Evolutionary conservation across 2,113 vertebrate species (phyloP), one percentile per base, ranked within the genome.

Genomic region (Aspiorhynchus laticeps): DNA sequence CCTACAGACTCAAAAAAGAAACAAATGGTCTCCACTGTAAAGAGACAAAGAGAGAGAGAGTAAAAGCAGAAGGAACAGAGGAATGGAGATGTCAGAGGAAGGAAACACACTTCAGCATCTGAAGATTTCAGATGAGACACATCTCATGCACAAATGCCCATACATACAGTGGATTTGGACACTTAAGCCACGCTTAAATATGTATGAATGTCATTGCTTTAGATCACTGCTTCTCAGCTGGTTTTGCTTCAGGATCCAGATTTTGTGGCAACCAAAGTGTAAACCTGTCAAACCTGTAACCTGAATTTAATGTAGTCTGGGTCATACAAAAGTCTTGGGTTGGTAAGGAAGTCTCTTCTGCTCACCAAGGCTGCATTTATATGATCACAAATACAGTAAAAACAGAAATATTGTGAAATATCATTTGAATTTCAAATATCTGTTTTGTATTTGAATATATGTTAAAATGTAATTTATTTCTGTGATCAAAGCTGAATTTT

Each of bases 1-100:
- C 21, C 71, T 80, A 38, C 33, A 80, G 59, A 79, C 53, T 33
- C 61, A 76, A 75, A 38, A 73, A 51, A 86, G 77, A 81, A 67
- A 82, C 46, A 21, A 69, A 87, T 38, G 48, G 8, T 41, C 8
- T 80, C 12, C 24, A 12, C 28, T 56, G 14, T 43, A 19, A 31
- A 77, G 59, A 86, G 65, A 5, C 14, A 43, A 8, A 80, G 14
- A 83, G 63, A 48, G 12, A 61, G 19, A 85, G n/a, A 86, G 33
- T 4, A 61, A n/a, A 10, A 61, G 56, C 56, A 61, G 24, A 10
- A 61, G 56, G 56, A 31, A 67, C 28, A 46, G 28, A 53, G 21
- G 26, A 26, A 46, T 76, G 36, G 48, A 59, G 31, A 56, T 74
- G 48, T 69, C 51, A 53, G 41, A 69, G 48, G 71, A 17, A 51